Base-by-base conservation (phyloP, 1,140 invertebrate genomes). In the Pachypsylla venusta region DNA sequence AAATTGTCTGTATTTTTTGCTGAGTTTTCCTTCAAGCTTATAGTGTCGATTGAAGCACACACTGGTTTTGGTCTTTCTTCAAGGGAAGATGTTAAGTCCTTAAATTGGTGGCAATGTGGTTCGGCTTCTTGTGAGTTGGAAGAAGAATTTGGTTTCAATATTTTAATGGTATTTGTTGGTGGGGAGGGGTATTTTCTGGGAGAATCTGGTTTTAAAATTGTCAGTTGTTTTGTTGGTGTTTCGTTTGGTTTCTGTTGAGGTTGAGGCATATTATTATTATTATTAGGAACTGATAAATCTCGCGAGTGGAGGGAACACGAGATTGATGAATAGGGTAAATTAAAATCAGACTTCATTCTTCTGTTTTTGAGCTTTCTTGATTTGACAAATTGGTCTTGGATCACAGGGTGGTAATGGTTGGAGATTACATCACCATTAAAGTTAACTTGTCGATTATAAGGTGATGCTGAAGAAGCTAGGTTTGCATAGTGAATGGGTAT, bases 241-340 rank as follows among this genome's bases (percentile, higher is more conserved):
- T 48, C 7, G 42, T 7, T 4, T 7, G 7, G 5, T 35, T 35
- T 35, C 7, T 7, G n/a, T 35, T 35, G 30, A n/a, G n/a, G 7
- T n/a, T n/a, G n/a, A n/a, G n/a, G n/a, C n/a, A n/a, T n/a, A n/a
- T n/a, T n/a, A n/a, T n/a, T n/a, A n/a, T n/a, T n/a, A n/a, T n/a
- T n/a, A n/a, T n/a, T n/a, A 48, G 42, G 42, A 48, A 48, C 42
- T 48, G 42, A 48, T 35, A 35, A 35, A 16, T 35, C 30, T 10
- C 30, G 30, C n/a, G 42, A 48, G 42, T 48, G 42, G 42, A 48
- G 22, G 42, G 42, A 48, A 48, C 42, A 48, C 5, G 42, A 22
- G 42, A 4, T 48, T 3, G 42, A n/a, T n/a, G 42, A 22, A 22
- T 19, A 48, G 42, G 22, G 22, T 19, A 19, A 19, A 22, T 48